phyloP scores from a whole-genome alignment of 2,888 invertebrate genomes.

The Hecatera dysodea region DNA sequence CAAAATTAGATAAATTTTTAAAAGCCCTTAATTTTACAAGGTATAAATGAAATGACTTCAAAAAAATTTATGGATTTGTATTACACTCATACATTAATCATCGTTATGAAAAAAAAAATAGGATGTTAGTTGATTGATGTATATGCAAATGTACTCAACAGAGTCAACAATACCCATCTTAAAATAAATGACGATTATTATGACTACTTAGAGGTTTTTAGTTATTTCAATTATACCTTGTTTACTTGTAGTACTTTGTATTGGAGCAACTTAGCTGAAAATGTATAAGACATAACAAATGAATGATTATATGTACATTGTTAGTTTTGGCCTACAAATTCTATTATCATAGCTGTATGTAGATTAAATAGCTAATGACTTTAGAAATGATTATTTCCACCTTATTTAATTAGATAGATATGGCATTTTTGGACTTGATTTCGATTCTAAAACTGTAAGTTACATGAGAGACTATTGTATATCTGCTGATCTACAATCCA shows the following conservation, averaged over 20 bases:
- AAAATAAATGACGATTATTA: not conserved
- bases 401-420: constrained; percentile 16
- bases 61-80: not conserved
- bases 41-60: not conserved
- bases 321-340: constrained; percentile 23
- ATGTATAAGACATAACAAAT: constrained; percentile 33
- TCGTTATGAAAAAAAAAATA: too few species aligned
- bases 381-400: constrained; percentile 9
- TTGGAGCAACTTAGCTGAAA: constrained; percentile 18
- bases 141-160: too few species aligned
- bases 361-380: not conserved
- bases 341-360: constrained; percentile 11
- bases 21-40: constrained; percentile 1
- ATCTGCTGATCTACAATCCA: constrained; percentile 11
- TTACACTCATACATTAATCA: too few species aligned
- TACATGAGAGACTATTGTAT: not conserved
- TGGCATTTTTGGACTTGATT: not conserved
- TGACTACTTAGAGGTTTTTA: not conserved
- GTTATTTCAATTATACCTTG: not conserved
- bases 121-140: too few species aligned
- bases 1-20: constrained; percentile 36
- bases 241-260: not conserved
- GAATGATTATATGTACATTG: constrained; percentile 8
- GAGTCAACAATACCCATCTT: too few species aligned
- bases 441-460: constrained; percentile 1